These are phyloP conservation scores for Anarsia innoxiella DNA, from an alignment of 2,888 invertebrate genomes.

Conservation along the genomic window DNA sequence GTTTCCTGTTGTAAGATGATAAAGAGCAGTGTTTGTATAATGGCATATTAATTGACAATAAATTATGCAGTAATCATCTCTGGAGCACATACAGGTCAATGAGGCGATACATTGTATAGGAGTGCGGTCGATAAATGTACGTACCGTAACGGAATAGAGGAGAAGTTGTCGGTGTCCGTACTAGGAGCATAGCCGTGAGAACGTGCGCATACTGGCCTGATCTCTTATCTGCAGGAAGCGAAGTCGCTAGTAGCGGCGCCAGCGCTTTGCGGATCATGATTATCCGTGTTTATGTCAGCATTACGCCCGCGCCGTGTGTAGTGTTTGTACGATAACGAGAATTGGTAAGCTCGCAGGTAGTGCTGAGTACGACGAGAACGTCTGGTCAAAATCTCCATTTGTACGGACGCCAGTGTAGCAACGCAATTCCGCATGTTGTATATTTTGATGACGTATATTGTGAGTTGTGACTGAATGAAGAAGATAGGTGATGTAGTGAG, in stretches of 20 bases:
- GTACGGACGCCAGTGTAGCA: constrained; percentile 15
- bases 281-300: constrained; percentile 43
- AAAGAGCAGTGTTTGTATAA: constrained; percentile 35
- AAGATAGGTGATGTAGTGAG: constrained; percentile 31
- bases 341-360: not conserved
- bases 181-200: too few relatives aligned
- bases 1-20: constrained; percentile 44
- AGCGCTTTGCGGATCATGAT: constrained; percentile 49
- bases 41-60: constrained; percentile 29
- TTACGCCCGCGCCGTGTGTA: constrained; percentile 16
- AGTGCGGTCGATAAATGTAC: not conserved
- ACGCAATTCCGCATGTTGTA: constrained; percentile 23
- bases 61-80: constrained; percentile 18
- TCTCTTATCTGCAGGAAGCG: constrained; percentile 66
- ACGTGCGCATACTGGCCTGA: constrained; percentile 41
- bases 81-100: constrained; percentile 1
- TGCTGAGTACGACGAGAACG: constrained; percentile 2
- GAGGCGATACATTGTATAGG: constrained; percentile 3
- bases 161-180: constrained; percentile 12
- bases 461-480: constrained; percentile 50
- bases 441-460: constrained; percentile 35
- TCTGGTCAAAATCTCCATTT: constrained; percentile 13
- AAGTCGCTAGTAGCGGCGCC: constrained; percentile 51
- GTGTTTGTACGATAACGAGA: constrained; percentile 1
- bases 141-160: constrained; percentile 6